Evolutionary conservation across 2,888 invertebrate species (phyloP).

Genomic region (Acanthopleura granulata): DNA sequence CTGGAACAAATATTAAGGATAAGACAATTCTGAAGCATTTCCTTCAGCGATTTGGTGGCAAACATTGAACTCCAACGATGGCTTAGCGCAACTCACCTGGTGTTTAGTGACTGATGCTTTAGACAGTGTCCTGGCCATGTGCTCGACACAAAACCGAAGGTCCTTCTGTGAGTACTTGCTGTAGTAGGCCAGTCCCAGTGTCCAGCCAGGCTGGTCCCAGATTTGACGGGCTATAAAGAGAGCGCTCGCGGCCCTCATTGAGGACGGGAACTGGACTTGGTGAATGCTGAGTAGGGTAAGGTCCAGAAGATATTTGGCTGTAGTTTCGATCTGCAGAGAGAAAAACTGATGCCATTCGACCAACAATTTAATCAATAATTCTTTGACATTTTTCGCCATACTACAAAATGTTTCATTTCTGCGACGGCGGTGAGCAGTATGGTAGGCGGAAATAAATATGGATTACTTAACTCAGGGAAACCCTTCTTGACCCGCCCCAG

Average conservation of each 20-base stretch:
- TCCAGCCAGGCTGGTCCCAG: constrained; percentile 42
- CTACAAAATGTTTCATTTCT: too few relatives aligned
- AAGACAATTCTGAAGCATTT: too few relatives aligned
- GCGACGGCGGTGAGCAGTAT: too few relatives aligned
- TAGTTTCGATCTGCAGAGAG: constrained; percentile 33
- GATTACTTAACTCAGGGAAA: too few relatives aligned
- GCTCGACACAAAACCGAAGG: constrained; percentile 34
- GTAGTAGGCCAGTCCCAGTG: constrained; percentile 43
- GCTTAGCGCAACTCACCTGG: constrained; percentile 32
- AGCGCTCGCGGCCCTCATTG: constrained; percentile 50
- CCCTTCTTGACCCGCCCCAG: too few relatives aligned
- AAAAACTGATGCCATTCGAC: too few relatives aligned
- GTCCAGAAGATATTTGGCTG: constrained; percentile 51
- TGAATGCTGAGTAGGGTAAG: constrained; percentile 40
- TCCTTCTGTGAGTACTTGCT: constrained; percentile 48
- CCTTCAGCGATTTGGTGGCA: too few relatives aligned
- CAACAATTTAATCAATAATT: too few relatives aligned
- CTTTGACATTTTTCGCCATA: too few relatives aligned
- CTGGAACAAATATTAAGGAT: too few relatives aligned
- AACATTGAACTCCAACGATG: too few relatives aligned
- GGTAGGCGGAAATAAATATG: too few relatives aligned
- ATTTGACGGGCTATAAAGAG: constrained; percentile 47
- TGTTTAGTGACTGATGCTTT: constrained; percentile 36
- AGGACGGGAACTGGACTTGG: constrained; percentile 45
- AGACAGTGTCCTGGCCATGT: constrained; percentile 37